phyloP scores from a whole-genome alignment of 1,140 invertebrate species.

The Drosophila burlai region DNA sequence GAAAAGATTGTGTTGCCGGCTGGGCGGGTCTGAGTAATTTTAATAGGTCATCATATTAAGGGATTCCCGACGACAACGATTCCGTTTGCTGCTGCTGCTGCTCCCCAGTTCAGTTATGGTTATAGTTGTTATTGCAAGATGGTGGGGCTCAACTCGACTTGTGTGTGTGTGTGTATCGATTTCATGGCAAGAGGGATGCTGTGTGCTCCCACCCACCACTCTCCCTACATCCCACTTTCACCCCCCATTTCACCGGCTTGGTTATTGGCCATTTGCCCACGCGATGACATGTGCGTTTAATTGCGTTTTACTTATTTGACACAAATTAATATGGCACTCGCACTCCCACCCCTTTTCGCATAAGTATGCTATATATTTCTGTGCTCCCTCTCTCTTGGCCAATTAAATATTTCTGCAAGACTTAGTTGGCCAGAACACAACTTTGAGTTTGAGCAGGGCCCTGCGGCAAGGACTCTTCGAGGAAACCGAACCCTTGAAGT shows the following conservation, averaged over 20 bases:
- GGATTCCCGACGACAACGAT: conserved; percentile 49
- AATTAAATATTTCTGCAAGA: conserved; percentile 81
- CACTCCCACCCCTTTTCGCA: conserved; percentile 32
- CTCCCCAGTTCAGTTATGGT: conserved; percentile 39
- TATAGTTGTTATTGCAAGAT: conserved; percentile 37
- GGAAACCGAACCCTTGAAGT: conserved; percentile 15
- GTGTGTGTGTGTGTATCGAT: conserved; percentile 62
- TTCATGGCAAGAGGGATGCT: conserved; percentile 34
- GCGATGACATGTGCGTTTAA: conserved; percentile 81
- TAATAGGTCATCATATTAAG: conserved; percentile 83
- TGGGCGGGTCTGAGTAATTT: conserved; percentile 52
- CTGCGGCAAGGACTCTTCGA: not conserved
- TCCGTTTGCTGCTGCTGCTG: conserved; percentile 25
- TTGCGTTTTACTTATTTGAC: conserved; percentile 82
- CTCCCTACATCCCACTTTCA: not conserved
- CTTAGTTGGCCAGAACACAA: conserved; percentile 29
- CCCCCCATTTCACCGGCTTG: conserved; percentile 24
- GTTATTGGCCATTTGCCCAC: conserved; percentile 73
- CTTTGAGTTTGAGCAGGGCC: conserved; percentile 4
- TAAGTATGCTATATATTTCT: conserved; percentile 73
- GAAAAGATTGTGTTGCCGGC: conserved; percentile 33
- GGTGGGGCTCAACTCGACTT: not conserved
- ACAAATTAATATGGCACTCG: conserved; percentile 75
- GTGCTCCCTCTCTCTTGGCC: conserved; percentile 15
- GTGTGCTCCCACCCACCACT: not conserved